phyloP scores from a whole-genome alignment of 2,797 vertebrate species.

The Chiloscyllium punctatum region DNA sequence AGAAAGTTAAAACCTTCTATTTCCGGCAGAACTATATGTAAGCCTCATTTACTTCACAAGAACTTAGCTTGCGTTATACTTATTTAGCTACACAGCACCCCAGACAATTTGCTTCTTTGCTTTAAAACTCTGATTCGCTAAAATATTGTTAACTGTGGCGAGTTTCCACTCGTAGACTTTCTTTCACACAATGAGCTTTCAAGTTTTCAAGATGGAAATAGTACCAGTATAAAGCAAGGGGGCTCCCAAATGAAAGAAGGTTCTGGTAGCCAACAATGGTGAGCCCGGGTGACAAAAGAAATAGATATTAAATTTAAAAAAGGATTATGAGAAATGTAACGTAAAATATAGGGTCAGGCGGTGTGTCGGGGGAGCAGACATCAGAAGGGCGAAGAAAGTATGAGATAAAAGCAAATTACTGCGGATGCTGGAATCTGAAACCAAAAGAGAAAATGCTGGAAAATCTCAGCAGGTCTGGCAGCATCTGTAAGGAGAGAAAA shows the following conservation, averaged over 20 bases:
- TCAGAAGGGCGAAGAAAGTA: neutral
- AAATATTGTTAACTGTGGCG: neutral
- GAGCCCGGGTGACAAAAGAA: neutral
- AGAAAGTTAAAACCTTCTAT: conserved; percentile 6
- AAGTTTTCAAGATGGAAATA: neutral
- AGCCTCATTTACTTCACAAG: neutral
- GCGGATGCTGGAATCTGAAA: too few relatives aligned
- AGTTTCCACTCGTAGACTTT: neutral
- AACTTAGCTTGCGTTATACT: neutral
- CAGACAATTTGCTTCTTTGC: neutral
- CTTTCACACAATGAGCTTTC: neutral
- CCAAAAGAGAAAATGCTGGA: too few relatives aligned
- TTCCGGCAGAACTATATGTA: conserved; percentile 3
- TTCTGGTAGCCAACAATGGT: neutral
- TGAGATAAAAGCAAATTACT: too few relatives aligned
- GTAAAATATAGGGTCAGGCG: neutral
- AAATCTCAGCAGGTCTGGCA: too few relatives aligned
- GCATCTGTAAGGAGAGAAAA: too few relatives aligned
- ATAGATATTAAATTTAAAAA: neutral
- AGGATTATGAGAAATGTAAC: neutral
- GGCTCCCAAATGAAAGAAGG: neutral
- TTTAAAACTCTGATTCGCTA: neutral
- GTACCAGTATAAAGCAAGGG: neutral
- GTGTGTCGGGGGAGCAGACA: neutral
- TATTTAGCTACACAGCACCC: neutral